Evolutionary conservation across 2,113 vertebrate species (phyloP).

Genomic region (Seriola quinqueradiata): DNA sequence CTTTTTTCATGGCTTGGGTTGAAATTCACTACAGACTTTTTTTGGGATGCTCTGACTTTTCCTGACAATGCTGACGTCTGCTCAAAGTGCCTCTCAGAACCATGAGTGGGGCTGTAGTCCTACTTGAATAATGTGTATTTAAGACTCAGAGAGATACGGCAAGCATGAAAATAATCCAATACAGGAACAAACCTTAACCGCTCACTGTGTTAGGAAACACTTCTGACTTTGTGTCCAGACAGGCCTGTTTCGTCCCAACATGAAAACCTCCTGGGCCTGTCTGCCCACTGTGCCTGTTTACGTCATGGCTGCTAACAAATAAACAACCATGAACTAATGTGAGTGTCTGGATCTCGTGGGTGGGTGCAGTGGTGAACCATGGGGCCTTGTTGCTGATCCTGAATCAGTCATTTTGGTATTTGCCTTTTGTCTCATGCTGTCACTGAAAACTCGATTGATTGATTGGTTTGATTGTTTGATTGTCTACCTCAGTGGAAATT

Average conservation of each 20-base stretch:
- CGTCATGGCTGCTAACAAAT: no score
- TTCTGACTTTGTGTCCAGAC: no score
- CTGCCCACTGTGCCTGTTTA: no score
- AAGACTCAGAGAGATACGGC: neutral
- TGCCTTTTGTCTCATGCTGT: neutral
- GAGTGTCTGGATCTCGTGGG: neutral
- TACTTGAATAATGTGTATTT: neutral
- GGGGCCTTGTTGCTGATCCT: slow-evolving; percentile 10
- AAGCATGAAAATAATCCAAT: neutral
- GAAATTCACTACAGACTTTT: neutral
- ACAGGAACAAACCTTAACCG: neutral
- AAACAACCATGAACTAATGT: neutral
- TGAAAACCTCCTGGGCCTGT: no score
- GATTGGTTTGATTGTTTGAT: no score
- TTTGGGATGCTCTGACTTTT: neutral
- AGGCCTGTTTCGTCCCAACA: no score
- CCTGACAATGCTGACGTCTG: neutral
- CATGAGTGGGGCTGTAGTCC: neutral
- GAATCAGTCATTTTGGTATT: neutral
- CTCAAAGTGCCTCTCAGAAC: neutral
- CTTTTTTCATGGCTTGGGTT: neutral
- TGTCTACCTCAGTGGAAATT: no score
- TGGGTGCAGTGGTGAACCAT: neutral
- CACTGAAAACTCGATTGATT: neutral
- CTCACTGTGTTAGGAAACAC: neutral